Percentiles rank a stretch among this genome's conserved stretches.
Conservation (phyloP, 2,888 invertebrate species). For the Polietes domitor region DNA sequence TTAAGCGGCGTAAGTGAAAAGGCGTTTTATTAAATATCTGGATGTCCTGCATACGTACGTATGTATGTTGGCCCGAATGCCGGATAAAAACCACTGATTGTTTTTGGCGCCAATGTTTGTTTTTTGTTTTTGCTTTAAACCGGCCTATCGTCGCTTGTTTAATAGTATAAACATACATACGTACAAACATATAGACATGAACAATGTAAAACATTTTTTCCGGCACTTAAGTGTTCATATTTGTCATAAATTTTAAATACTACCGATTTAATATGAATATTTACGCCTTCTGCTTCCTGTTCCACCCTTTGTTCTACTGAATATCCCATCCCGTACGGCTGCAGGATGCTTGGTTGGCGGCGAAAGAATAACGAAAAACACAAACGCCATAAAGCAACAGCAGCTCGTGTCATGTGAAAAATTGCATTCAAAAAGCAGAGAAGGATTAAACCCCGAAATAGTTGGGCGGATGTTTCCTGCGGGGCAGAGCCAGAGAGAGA, state of each 20-base stretch:
- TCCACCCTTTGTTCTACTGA: neutral
- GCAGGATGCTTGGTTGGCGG: neutral
- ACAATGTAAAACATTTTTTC: constrained; percentile 17
- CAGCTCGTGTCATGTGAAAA: constrained; percentile 39
- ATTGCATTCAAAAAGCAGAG: constrained; percentile 32
- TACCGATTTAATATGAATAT: constrained; percentile 38
- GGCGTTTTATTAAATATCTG: constrained; percentile 17
- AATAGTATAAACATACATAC: too few species aligned
- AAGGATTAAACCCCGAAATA: constrained; percentile 17
- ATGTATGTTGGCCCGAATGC: neutral
- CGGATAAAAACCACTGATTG: neutral
- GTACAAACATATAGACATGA: constrained; percentile 38
- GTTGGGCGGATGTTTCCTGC: neutral
- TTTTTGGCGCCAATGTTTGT: constrained; percentile 54
- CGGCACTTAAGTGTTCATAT: neutral
- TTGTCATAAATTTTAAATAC: constrained; percentile 33
- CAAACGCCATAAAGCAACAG: constrained; percentile 1
- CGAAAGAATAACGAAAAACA: neutral
- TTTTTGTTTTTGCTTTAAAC: neutral
- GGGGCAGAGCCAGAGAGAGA: neutral
- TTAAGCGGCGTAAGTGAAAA: constrained; percentile 17
- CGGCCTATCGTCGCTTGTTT: neutral
- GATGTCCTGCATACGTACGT: neutral
- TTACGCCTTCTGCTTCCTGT: neutral
- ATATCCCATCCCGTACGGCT: neutral